Evolutionary conservation across 2,113 vertebrate species (phyloP), one percentile per base, ranked within the genome.

Genomic region (Holacanthus passer): DNA sequence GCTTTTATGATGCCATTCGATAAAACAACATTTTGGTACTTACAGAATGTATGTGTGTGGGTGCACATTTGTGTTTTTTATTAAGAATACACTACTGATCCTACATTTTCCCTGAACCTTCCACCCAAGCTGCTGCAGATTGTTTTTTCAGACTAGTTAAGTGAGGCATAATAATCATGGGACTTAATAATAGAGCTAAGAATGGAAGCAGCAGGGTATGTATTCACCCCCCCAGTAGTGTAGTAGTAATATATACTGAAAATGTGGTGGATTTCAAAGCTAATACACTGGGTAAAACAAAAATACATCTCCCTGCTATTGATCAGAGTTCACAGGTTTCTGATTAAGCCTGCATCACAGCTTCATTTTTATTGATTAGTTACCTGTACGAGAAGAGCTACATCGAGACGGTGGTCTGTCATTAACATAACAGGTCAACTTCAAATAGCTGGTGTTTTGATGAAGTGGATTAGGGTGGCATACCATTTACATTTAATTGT

Each of bases 181-280:
- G 56, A 78, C 47, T 67, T 82, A 67, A 73, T 81, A 68, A 77
- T 10, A 31, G 79, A 77, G 55, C 48, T 73, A 63, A 77, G 63
- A 78, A 82, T 78, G 73, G 63, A 73, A 69, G 56, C 68, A 82
- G 68, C 73, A 32, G 41, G 47, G 24, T 73, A 22, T 55, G n/a
- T 24, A 48, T 69, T 58, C 62, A 69, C 56, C 27, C 73, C 62
- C 14, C 39, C 31, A 50, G 68, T 62, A 82, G 47, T 24, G 77
- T 63, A 27, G 11, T 5, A 60, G 72, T 62, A 16, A 72, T 47
- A 64, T 55, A 22, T 67, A 29, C 56, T 55, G 53, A 37, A 63
- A 66, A 60, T 39, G 35, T 72, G 43, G 4, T n/a, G 52, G 35
- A 66, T 66, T 73, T 73, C 37, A 45, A 37, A 77, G 43, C 10